Base-by-base conservation (phyloP, 2,797 vertebrate species). In the Salarias fasciatus region DNA sequence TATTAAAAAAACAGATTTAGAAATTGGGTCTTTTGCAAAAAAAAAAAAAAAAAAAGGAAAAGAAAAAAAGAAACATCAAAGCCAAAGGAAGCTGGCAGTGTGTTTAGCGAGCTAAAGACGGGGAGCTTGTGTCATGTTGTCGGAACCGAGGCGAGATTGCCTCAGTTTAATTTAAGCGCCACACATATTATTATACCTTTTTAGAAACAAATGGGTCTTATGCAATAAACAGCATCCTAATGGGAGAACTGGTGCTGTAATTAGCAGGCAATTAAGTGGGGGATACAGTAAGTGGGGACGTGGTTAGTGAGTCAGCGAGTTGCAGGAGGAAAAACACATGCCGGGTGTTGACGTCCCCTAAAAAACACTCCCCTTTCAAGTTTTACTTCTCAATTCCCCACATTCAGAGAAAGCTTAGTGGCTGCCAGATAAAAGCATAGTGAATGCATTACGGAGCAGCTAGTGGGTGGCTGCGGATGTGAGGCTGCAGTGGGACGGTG, bases 161-260 rank as follows among this genome's bases (percentile, higher is more conserved):
- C 35, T 49, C 13, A 58, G 55, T 35, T 49, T 13, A 58, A 46
- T 75, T 54, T 46, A 45, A 50, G 50, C 40, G 74, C 14, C 31
- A 14, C 43, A 48, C 56, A 29, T 63, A 45, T 70, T 59, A 62
- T 72, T 80, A 70, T 29, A 59, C 51, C 33, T 42, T 81, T 80
- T 75, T 64, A 80, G 56, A 74, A 69, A 72, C 67, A 72, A 69
- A 62, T 53, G 11, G 59, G 40, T 64, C 52, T 56, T 58, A 69
- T 49, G 51, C 41, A 64, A 74, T 56, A 8, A 75, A 63, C 33
- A 71, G 55, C 14, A 67, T 66, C 69, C 57, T 75, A 77, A 64
- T 67, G 67, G 64, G 53, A 79, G 75, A 60, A 71, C 55, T 53
- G 59, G 73, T 43, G 29, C 68, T 79, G 72, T 77, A 77, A 85